These are phyloP conservation scores for Leuciscus idus DNA, from an alignment of 2,113 vertebrate genomes.

Conservation along the genomic window DNA sequence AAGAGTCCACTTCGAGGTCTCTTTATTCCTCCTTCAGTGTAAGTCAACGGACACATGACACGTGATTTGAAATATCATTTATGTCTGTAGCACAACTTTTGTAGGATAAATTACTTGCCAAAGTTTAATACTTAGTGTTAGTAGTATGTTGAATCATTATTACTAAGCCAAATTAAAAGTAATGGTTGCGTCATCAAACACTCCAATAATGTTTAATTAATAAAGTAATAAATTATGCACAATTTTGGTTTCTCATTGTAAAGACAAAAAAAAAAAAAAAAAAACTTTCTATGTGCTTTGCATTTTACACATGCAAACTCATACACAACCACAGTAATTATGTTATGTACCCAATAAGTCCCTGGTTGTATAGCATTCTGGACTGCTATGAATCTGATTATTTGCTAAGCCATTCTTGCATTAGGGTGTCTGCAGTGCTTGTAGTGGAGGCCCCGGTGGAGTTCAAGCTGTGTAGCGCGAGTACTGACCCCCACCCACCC, in stretches of 20 bases:
- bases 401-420: slow-evolving; percentile 13
- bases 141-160: neutral
- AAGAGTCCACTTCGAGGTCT: no score
- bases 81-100: neutral
- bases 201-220: neutral
- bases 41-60: no score
- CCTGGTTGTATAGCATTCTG: neutral
- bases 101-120: neutral
- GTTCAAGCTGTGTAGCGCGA: slow-evolving; percentile 38
- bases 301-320: slow-evolving; percentile 7
- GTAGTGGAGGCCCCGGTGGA: slow-evolving; percentile 18
- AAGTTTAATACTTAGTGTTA: neutral
- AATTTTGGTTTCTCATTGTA: neutral
- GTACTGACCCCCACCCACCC: slow-evolving; percentile 35
- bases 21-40: no score
- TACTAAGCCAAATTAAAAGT: no score
- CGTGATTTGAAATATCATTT: no score
- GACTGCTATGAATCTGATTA: slow-evolving; percentile 17
- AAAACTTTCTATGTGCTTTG: neutral
- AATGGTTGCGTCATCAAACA: neutral
- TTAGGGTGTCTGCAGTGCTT: slow-evolving; percentile 18
- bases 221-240: neutral
- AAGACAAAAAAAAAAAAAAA: neutral
- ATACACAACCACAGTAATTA: slow-evolving; percentile 18
- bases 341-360: neutral